A percentile compares a stretch with the other conserved stretches of the same genome.
Evolutionary conservation across 2,888 invertebrate species (phyloP).

Genomic region (Mesodorylaimus sp.): DNA sequence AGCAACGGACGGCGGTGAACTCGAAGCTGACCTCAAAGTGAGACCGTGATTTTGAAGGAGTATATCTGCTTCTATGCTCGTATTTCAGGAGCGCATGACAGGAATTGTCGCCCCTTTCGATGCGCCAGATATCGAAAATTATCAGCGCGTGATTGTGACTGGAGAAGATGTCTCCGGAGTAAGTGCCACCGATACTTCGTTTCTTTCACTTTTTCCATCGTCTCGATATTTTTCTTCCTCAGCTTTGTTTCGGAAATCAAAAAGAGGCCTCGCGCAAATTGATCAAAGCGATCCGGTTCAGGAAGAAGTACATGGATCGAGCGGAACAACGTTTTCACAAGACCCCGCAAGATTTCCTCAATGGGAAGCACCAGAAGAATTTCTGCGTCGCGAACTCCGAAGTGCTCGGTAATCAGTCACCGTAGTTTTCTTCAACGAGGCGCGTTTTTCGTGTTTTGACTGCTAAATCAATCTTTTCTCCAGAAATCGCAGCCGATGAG

Average conservation of each 20-base stretch:
- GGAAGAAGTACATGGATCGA: slow-evolving; percentile 68
- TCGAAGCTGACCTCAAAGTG: too few relatives aligned
- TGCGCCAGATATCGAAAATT: slow-evolving; percentile 28
- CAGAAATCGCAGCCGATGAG: neutral
- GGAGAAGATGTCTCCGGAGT: slow-evolving; percentile 92
- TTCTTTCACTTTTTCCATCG: too few relatives aligned
- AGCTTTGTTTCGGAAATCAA: slow-evolving; percentile 85
- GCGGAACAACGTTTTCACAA: slow-evolving; percentile 22
- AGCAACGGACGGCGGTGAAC: too few relatives aligned
- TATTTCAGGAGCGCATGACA: too few relatives aligned
- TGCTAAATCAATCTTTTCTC: neutral
- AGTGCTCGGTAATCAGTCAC: too few relatives aligned
- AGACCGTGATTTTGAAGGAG: too few relatives aligned
- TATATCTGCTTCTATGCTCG: too few relatives aligned
- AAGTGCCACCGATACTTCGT: too few relatives aligned
- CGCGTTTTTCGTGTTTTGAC: too few relatives aligned
- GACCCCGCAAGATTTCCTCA: slow-evolving; percentile 24
- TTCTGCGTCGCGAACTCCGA: too few relatives aligned
- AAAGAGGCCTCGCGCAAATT: slow-evolving; percentile 69
- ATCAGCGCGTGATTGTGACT: slow-evolving; percentile 76
- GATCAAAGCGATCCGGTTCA: slow-evolving; percentile 64
- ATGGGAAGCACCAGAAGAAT: slow-evolving; percentile 19
- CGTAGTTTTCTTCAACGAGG: too few relatives aligned
- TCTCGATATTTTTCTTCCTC: slow-evolving; percentile 15
- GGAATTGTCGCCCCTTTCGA: too few relatives aligned